Conservation (phyloP, 2,113 vertebrate species). For the Serilophus lunatus region DNA sequence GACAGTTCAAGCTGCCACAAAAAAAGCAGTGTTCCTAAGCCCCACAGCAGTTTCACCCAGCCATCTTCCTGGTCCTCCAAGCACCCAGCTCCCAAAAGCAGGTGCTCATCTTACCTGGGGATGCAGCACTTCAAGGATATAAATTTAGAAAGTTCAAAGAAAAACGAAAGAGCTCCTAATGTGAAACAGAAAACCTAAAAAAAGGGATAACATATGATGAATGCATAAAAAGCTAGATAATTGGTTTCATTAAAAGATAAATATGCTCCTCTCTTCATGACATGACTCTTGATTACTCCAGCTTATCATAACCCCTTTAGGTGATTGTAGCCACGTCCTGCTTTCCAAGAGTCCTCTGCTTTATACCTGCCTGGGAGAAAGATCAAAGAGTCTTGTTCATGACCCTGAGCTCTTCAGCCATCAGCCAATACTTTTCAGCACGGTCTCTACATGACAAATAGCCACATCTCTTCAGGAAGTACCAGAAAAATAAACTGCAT, state of each 20-base stretch:
- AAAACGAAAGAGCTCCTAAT: background rate
- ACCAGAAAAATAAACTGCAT: background rate
- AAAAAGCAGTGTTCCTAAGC: background rate
- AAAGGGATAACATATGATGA: background rate
- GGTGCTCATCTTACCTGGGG: background rate
- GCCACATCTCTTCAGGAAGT: background rate
- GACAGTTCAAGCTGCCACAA: background rate
- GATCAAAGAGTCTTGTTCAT: background rate
- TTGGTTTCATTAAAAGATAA: conserved; percentile 27
- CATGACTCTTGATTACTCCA: background rate
- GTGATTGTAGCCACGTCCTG: background rate
- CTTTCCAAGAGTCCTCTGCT: background rate
- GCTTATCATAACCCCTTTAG: background rate
- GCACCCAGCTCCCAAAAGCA: background rate
- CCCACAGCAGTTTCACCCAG: background rate
- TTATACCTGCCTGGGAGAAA: background rate
- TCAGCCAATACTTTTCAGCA: background rate
- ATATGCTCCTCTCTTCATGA: background rate
- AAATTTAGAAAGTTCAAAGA: background rate
- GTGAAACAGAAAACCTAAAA: background rate
- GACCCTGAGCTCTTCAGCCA: background rate
- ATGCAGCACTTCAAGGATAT: background rate
- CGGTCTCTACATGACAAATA: background rate
- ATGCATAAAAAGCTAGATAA: background rate
- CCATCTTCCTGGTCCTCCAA: background rate